Evolutionary conservation across 2,888 invertebrate species (phyloP).

Genomic region (Cynaeus angustus): DNA sequence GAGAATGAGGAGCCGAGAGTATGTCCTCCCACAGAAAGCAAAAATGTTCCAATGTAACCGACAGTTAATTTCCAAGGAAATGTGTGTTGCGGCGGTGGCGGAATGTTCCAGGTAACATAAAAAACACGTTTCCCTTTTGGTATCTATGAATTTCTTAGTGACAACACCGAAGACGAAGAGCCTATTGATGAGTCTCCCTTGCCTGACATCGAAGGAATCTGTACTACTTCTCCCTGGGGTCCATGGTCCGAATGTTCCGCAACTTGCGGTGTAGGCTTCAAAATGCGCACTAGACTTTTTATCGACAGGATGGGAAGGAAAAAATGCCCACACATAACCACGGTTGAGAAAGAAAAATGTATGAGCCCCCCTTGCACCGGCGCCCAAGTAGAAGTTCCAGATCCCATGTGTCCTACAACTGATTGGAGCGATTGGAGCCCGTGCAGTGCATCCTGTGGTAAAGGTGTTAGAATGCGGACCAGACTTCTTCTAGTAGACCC

Average conservation of each 20-base stretch:
- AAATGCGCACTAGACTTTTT: conserved; percentile 84
- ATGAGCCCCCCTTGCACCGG: conserved; percentile 81
- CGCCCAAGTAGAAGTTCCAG: conserved; percentile 71
- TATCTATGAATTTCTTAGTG: conserved; percentile 65
- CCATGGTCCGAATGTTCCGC: conserved; percentile 91
- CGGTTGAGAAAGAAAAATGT: conserved; percentile 87
- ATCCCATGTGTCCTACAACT: conserved; percentile 84
- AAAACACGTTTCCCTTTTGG: not conserved
- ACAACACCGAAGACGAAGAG: conserved; percentile 57
- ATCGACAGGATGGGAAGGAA: conserved; percentile 84
- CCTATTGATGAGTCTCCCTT: conserved; percentile 56
- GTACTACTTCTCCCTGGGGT: conserved; percentile 83
- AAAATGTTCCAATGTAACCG: conserved; percentile 80
- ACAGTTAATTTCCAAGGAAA: conserved; percentile 90
- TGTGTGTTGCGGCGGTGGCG: conserved; percentile 86
- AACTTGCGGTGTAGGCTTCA: conserved; percentile 86
- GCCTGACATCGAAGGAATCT: conserved; percentile 72
- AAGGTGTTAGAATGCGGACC: conserved; percentile 83
- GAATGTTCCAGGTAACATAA: conserved; percentile 79
- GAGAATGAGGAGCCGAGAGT: conserved; percentile 84
- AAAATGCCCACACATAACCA: conserved; percentile 85
- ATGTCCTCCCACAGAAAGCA: conserved; percentile 83
- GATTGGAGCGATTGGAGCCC: conserved; percentile 95
- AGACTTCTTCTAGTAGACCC: conserved; percentile 81
- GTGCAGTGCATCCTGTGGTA: conserved; percentile 91